Base-by-base conservation (phyloP, 2,888 invertebrate species). In the Zygaena filipendulae region DNA sequence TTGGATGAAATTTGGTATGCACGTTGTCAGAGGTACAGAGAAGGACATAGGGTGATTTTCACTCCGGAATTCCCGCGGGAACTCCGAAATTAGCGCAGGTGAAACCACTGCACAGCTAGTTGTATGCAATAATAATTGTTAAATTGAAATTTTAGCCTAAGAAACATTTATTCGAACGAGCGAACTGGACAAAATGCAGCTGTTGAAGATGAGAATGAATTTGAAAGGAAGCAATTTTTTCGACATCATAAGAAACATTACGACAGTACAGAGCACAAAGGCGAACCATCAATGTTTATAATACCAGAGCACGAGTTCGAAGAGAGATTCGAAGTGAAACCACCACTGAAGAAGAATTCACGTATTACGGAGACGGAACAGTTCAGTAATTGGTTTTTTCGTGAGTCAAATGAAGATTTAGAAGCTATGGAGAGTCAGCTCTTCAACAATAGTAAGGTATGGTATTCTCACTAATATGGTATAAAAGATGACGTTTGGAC, bases 301-400 rank as follows among this genome's bases (percentile, higher is more conserved):
- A 56, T 81, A 32, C 85, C 85, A 0, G 81, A 81, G 36, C 85
- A 85, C 34, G 85, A 85, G 32, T 85, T 85, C 30, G 84, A 84
- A 53, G 81, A 81, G 20, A 80, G 59, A 42, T 84, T 85, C 39
- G 84, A 84, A 50, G 51, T 75, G 3, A 82, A 74, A 50, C 59
- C 81, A 3, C 83, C 82, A 5, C 62, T 66, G 1, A 75, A 80
- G 32, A 31, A 44, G 2, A 45, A 42, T 27, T 13, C 35, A 2
- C 58, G 51, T 29, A 43, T 26, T 4, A 46, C 47, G 10, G 46
- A 41, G 8, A 25, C 29, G 1, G 49, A 64, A 14, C 57, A 58
- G 21, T 79, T 77, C 24, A 47, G 58, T 19, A 47, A 61, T 18
- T 79, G 77, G 79, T 64, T 63, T 63, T 66, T 71, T 69, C 72